Evolutionary conservation across 2,797 vertebrate genomes (phyloP), one percentile per base, ranked within the genome.

Genomic region (Lemur catta): DNA sequence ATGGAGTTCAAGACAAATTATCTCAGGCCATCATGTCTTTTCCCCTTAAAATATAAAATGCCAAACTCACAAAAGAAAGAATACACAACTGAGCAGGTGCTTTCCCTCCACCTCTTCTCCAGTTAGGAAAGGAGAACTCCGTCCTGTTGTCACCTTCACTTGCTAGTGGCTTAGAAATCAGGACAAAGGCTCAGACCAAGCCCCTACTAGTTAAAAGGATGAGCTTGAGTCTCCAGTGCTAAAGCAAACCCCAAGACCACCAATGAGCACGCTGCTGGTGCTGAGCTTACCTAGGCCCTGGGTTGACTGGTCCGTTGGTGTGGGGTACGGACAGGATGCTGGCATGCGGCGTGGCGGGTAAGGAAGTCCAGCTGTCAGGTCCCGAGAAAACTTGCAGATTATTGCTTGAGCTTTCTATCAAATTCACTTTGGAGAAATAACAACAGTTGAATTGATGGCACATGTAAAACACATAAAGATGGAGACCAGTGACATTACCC

Each of bases 281-380:
- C 1, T 15, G n/a, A n/a, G 63, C 97, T 98, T 97, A 98, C 98
- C 98, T 99, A 93, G 98, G 97, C 48, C 98, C 98, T 18, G 98
- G 98, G 30, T 98, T 99, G 82, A 97, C 97, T 18, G 98, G 95
- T 93, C 98, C 98, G 2, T 97, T 98, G 4, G 98, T 97, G 74
- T 98, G 98, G 26, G 98, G 98, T 61, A 98, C 98, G 18, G 99
- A 98, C 93, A 99, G 97, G 98, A 99, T 98, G 89, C 98, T 98
- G 86, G 98, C 78, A 0, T 99, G 98, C 33, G 98, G 98, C 67
- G 98, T 67, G 5, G 99, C 98, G n/a, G 99, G 98, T 61, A 99
- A 97, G 59, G 98, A 98, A 81, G 99, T 98, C 99, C 99, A 99
- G 75, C 98, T 98, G 22, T 99, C 99, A 0, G 99, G 98, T 95